Percentiles rank a stretch among this genome's conserved stretches.
Conservation (phyloP, 1,140 invertebrate genomes). For the Riptortus pedestris region DNA sequence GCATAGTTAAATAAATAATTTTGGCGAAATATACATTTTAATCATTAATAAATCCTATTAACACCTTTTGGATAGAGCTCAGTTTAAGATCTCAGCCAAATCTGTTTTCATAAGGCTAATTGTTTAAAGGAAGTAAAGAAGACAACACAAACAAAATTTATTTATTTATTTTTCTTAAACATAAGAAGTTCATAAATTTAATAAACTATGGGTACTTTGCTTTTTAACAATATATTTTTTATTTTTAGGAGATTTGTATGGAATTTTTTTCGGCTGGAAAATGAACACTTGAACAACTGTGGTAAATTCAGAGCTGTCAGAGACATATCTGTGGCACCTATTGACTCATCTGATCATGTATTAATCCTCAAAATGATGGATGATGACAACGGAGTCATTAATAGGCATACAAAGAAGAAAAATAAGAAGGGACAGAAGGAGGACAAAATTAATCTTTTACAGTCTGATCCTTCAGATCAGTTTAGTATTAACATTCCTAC, state of each 20-base stretch:
- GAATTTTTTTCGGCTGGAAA: conserved; percentile 89
- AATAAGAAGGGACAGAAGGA: conserved; percentile 31
- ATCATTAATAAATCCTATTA: too few species aligned
- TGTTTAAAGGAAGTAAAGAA: too few species aligned
- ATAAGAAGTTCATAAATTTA: too few species aligned
- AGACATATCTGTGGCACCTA: conserved; percentile 79
- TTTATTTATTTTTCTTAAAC: too few species aligned
- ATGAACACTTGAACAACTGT: conserved; percentile 90
- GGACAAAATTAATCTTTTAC: conserved; percentile 20
- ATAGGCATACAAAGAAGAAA: conserved; percentile 42
- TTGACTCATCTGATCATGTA: conserved; percentile 72
- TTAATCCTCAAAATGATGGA: conserved; percentile 94
- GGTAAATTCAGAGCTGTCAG: conserved; percentile 84
- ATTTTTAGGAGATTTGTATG: conserved; percentile 63
- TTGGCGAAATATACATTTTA: too few species aligned
- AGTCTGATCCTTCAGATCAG: neutral
- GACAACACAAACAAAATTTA: too few species aligned
- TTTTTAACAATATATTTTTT: neutral
- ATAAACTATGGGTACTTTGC: too few species aligned
- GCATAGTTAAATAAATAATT: too few species aligned
- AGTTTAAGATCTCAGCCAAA: too few species aligned
- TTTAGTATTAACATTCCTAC: conserved; percentile 9
- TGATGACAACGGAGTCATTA: conserved; percentile 74
- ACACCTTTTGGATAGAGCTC: too few species aligned
- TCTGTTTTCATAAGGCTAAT: too few species aligned